A percentile compares a stretch with the other conserved stretches of the same genome.
Evolutionary conservation across 2,797 vertebrate genomes (phyloP).

Genomic region (Propithecus perrieri): DNA sequence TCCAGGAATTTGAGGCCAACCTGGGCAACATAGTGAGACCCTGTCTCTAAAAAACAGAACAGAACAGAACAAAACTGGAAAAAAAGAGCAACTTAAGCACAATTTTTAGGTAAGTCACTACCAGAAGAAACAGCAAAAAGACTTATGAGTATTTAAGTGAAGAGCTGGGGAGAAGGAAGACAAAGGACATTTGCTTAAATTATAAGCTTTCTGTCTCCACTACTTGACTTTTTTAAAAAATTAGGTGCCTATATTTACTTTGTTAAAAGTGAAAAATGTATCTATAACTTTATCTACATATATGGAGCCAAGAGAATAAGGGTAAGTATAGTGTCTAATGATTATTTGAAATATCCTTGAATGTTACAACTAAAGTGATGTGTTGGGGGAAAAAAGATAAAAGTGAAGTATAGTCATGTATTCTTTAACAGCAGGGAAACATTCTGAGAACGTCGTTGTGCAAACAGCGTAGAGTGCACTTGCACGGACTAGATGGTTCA

Average conservation of each 20-base stretch:
- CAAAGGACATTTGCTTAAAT: background rate
- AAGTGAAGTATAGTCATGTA: background rate
- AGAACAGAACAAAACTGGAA: background rate
- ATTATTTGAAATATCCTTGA: background rate
- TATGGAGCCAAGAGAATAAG: background rate
- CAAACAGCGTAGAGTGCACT: too few relatives aligned
- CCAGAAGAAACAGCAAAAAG: background rate
- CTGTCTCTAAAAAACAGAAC: background rate
- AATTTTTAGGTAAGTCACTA: background rate
- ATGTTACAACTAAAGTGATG: background rate
- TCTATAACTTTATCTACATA: background rate
- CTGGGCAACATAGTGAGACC: background rate
- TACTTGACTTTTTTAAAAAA: background rate
- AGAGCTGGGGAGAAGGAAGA: background rate
- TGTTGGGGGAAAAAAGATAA: background rate
- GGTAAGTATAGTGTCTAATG: background rate
- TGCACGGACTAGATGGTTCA: background rate
- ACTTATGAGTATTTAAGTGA: background rate
- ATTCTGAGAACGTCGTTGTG: background rate
- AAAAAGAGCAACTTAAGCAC: constrained; percentile 4
- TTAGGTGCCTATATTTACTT: background rate
- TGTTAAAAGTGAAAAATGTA: constrained; percentile 4
- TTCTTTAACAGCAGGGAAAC: background rate
- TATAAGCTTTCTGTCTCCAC: background rate
- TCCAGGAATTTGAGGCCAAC: background rate